Evolutionary conservation across 2,113 vertebrate genomes (phyloP).

Genomic region (Nanorana parkeri): DNA sequence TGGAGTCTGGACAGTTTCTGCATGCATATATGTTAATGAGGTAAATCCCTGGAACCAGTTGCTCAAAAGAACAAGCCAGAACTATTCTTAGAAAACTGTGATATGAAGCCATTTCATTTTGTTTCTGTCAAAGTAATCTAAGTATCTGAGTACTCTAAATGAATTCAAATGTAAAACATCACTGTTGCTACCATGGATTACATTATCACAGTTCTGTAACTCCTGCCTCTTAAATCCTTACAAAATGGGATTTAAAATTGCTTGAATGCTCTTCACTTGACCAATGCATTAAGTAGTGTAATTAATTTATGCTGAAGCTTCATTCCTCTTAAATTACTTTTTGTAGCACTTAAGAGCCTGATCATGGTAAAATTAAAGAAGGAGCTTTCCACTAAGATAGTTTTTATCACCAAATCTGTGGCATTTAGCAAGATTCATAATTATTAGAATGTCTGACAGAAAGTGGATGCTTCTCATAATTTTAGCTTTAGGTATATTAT

Average conservation of each 20-base stretch:
- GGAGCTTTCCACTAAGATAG: slow-evolving; percentile 59
- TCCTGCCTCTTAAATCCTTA: neutral
- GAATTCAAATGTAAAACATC: neutral
- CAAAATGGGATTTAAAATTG: neutral
- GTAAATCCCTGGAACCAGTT: too few species aligned
- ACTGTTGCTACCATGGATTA: neutral
- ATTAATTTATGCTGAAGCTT: slow-evolving; percentile 19
- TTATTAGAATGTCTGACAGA: slow-evolving; percentile 60
- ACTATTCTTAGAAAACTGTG: too few species aligned
- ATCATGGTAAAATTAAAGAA: slow-evolving; percentile 15
- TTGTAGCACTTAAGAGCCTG: slow-evolving; percentile 14
- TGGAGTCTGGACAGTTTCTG: too few species aligned
- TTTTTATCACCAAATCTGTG: slow-evolving; percentile 59
- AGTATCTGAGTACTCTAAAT: too few species aligned
- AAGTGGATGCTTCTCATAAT: slow-evolving; percentile 57
- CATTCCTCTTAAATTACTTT: slow-evolving; percentile 17
- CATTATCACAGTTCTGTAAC: neutral
- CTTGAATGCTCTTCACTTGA: slow-evolving; percentile 9
- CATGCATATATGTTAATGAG: too few species aligned
- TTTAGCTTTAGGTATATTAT: slow-evolving; percentile 19
- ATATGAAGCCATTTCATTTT: too few species aligned
- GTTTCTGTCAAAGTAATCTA: too few species aligned
- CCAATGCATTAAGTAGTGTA: slow-evolving; percentile 21
- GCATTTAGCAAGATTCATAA: slow-evolving; percentile 60
- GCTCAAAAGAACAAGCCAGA: too few species aligned